phyloP scores from a whole-genome alignment of 1,140 invertebrate species.

The Monochamus saltuarius region DNA sequence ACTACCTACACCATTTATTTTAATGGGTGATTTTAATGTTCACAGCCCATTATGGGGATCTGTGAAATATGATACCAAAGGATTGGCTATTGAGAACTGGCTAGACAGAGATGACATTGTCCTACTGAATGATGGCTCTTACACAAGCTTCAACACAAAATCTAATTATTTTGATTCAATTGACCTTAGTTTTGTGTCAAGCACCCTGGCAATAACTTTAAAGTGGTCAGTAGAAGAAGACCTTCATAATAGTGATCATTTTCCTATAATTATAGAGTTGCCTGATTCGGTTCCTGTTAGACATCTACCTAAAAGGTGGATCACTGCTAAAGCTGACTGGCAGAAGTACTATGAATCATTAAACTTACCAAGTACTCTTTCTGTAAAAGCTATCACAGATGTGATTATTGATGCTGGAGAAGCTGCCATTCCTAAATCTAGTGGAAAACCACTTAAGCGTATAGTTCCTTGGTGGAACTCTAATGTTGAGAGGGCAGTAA shows the following conservation, averaged over 20 bases:
- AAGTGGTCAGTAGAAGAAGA: conserved; percentile 8
- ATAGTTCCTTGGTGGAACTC: conserved; percentile 13
- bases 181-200: not conserved
- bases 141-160: conserved; percentile 1
- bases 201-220: not conserved
- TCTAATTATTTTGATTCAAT: not conserved
- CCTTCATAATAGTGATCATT: conserved; percentile 4
- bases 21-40: conserved; percentile 19
- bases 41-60: conserved; percentile 14
- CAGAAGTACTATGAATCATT: not conserved
- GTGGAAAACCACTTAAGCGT: not conserved
- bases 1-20: conserved; percentile 9
- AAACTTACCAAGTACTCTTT: not conserved
- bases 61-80: not conserved
- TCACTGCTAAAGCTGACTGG: not conserved
- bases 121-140: conserved; percentile 4
- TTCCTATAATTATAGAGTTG: conserved; percentile 4
- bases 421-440: not conserved
- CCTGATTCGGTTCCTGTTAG: not conserved
- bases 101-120: not conserved
- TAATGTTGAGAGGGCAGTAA: not conserved
- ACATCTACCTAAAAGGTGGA: not conserved
- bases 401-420: not conserved
- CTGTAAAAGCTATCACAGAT: not conserved
- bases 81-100: not conserved